phyloP scores from a whole-genome alignment of 37 sponge, comb jelly and placozoan species.

The Tethya wilhelma region DNA sequence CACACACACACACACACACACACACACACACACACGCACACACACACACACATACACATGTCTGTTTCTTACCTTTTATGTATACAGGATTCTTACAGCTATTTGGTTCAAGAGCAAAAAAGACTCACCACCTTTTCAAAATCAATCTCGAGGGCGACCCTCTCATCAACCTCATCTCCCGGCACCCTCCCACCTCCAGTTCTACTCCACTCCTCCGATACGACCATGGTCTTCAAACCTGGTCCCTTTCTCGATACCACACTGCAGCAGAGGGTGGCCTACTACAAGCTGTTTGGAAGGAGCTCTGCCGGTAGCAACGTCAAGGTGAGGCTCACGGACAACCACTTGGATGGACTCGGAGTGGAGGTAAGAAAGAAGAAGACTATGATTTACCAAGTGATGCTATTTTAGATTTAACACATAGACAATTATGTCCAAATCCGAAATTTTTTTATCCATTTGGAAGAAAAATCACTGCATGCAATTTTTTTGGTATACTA shows the following conservation, averaged over 20 bases:
- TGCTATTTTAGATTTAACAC: neutral
- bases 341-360: constrained; percentile 77
- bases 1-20: neutral
- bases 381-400: neutral
- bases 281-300: constrained; percentile 86
- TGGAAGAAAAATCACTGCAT: no score
- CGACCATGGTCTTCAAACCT: constrained; percentile 76
- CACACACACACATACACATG: no score
- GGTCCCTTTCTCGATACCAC: constrained; percentile 22
- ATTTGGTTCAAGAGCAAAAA: constrained; percentile 19
- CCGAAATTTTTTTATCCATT: no score
- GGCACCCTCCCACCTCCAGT: constrained; percentile 59
- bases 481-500: neutral
- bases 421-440: neutral
- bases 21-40: no score
- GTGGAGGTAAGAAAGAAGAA: constrained; percentile 49
- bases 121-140: neutral
- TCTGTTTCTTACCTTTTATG: neutral
- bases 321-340: constrained; percentile 87
- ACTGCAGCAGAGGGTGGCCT: constrained; percentile 43
- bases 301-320: constrained; percentile 82
- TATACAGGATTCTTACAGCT: constrained; percentile 36
- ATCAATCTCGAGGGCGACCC: neutral
- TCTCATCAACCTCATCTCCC: neutral
- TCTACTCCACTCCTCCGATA: constrained; percentile 47